Evolutionary conservation across 1,140 invertebrate species (phyloP).

Genomic region (Drosophila sechellia): DNA sequence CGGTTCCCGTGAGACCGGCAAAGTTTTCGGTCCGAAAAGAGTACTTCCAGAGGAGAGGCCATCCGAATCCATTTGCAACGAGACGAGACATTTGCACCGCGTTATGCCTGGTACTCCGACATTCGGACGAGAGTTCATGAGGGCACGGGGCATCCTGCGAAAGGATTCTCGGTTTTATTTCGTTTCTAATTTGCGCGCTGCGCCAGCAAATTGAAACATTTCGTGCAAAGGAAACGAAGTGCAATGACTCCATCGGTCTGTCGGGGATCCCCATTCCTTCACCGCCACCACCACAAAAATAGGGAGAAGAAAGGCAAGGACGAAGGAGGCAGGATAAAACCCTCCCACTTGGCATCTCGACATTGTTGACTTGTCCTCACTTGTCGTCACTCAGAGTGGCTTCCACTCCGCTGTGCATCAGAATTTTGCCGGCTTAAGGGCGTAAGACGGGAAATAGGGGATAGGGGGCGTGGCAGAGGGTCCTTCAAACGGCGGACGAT

Average conservation of each 20-base stretch:
- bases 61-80: conserved; percentile 13
- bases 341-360: conserved; percentile 5
- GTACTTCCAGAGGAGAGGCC: conserved; percentile 1
- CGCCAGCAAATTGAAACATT: conserved; percentile 55
- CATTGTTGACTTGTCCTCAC: conserved; percentile 25
- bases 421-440: conserved; percentile 3
- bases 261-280: neutral
- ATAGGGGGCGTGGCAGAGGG: neutral
- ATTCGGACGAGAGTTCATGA: neutral
- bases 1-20: conserved; percentile 34
- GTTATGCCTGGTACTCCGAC: neutral
- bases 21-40: conserved; percentile 21
- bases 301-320: neutral
- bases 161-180: conserved; percentile 43
- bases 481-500: conserved; percentile 6
- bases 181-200: conserved; percentile 52
- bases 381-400: conserved; percentile 8
- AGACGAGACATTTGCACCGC: neutral
- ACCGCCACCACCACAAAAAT: neutral
- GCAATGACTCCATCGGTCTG: conserved; percentile 42
- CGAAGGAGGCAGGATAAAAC: neutral
- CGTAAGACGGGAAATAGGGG: too few species aligned
- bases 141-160: conserved; percentile 8
- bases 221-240: conserved; percentile 48
- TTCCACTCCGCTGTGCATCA: conserved; percentile 20